Base-by-base conservation (phyloP, 2,113 vertebrate species). In the Malurus cyaneus region DNA sequence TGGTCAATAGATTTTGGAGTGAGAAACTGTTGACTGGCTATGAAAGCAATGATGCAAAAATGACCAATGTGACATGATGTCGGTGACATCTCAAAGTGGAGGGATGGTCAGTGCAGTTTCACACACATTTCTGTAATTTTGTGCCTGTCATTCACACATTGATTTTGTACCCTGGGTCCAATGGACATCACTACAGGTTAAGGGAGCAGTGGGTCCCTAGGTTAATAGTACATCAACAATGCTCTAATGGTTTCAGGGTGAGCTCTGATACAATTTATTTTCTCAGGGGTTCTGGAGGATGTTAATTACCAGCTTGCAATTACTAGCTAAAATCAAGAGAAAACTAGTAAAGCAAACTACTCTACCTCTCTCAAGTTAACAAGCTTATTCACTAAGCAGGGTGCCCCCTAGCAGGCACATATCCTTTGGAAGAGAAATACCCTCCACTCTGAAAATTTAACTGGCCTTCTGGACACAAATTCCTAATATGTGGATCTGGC, bases 201-300 rank as follows among this genome's bases (percentile, higher is more conserved):
- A 56, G 28, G 39, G 29, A 21, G 29, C 16, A 54, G 32, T 4
- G 42, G 42, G 57, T 31, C 66, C 36, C 20, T 13, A 13, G 7
- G 18, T 34, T 49, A 78, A 42, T 0, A 50, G 34, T 49, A 71
- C 2, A 2, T n/a, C 14, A n/a, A 28, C 1, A 2, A 8, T 8
- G 3, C 17, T 64, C 28, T 54, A 54, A 19, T 6, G 23, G 7
- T 31, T 73, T 70, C n/a, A 80, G 49, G 34, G 31, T 28, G 18
- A 89, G 59, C 60, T 70, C 6, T 8, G 36, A 53, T 25, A 80
- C 32, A 32, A 44, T 16, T 44, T 19, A n/a, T 70, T 52, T 70
- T 71, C 66, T 74, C 9, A 5, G 47, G 31, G 66, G 31, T 32
- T 86, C 73, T 49, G 64, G 54, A 28, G 31, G 44, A 65, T 7